Base-by-base conservation (phyloP, 1,140 invertebrate species). In the Aphelinus certus region DNA sequence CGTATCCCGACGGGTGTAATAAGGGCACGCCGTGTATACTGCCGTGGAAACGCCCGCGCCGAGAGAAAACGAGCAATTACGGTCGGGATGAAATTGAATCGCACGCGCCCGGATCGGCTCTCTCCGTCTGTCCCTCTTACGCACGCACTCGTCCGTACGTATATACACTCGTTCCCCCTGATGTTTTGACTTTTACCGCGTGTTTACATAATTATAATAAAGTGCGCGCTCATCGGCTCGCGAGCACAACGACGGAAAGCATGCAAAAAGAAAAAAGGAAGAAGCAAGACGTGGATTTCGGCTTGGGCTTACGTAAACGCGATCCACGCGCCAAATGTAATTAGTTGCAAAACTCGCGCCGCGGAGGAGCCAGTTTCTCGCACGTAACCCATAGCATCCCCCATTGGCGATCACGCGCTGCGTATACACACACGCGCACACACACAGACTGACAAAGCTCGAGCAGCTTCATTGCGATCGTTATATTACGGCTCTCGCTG, bases 291-390 rank as follows among this genome's bases (percentile, higher is more conserved):
- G 68, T 49, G 53, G 45, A 9, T 71, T 71, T 71, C 61, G n/a
- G 51, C 63, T 64, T n/a, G 3, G 45, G 9, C 46, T 64, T 71
- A 71, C 63, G 51, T 65, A 65, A 72, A 56, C 63, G 55, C 62
- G n/a, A 7, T 26, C 53, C 5, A 57, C 10, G 60, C 58, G 60
- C 53, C 65, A 72, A 72, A 72, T 72, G 63, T 72, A 72, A 72
- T 72, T 72, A 72, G 71, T 72, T 72, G 71, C 62, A 72, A 72
- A 72, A 72, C 46, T 26, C 63, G n/a, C 63, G 55, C 47, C 48
- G 48, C 26, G 26, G 26, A 26, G 26, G 26, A 26, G 26, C 70
- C 70, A 71, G 61, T 71, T 71, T 71, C 26, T 26, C 3, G 48
- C 51, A 64, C 49, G 49, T 71, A 63, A 58, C 67, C 62, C 65